Base-by-base conservation (phyloP, 2,113 vertebrate species). In the Mesitornis unicolor region DNA sequence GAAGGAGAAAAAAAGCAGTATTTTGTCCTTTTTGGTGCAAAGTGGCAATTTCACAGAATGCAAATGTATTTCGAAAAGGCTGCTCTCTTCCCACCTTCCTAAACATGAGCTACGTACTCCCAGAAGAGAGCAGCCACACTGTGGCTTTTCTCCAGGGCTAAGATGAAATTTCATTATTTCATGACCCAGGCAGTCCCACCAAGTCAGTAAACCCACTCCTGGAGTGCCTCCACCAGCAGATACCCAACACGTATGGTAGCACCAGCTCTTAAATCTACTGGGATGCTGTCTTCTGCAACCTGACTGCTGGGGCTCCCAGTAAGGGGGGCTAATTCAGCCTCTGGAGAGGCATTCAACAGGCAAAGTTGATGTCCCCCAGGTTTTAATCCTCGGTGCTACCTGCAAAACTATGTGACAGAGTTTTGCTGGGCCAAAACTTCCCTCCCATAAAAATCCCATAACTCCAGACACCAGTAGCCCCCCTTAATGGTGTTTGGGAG, bases 111-210 rank as follows among this genome's bases (percentile, higher is more conserved):
- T 20, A 35, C 5, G 17, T n/a, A 22, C 33, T 74, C 61, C 33
- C 38, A n/a, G 15, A 21, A 71, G 25, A n/a, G 11, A 87, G 21
- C 17, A 40, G 35, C 22, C 0, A 0, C 2, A 0, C 36, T 56
- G 29, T 0, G 1, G 38, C 22, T 51, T 43, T 50, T 80, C 28
- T 45, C 38, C 2, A 0, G 26, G n/a, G n/a, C 1, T 0, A 53
- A 60, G 29, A 9, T 11, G 38, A 13, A 6, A 43, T 53, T 51
- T 31, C 36, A 8, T 4, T 6, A 51, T 67, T 56, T 56, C 33
- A 5, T 28, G 47, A 31, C n/a, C 45, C 36, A n/a, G 22, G 11
- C 1, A 16, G 31, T 16, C 75, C 9, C 48, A 74, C 16, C 13
- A 31, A 40, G 59, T 14, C 45, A 35, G 31, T 9, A 54, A 40